These are phyloP conservation scores for Chiloscyllium punctatum DNA, from an alignment of 2,797 vertebrate genomes.

Conservation along the genomic window DNA sequence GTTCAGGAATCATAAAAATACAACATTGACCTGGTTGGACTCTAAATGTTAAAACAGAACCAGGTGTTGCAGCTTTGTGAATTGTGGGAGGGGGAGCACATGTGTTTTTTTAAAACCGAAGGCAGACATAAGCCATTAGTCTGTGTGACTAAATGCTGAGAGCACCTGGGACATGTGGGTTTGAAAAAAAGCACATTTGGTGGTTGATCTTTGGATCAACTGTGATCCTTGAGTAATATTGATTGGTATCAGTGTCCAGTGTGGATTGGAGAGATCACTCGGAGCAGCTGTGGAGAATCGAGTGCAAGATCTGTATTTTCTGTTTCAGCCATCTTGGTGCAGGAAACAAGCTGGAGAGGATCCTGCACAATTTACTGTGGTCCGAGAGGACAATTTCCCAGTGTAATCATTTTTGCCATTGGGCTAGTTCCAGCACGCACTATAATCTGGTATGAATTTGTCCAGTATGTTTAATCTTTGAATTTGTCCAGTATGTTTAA, in stretches of 20 bases:
- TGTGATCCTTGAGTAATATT: not conserved
- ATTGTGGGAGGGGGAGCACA: not conserved
- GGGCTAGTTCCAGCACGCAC: not conserved
- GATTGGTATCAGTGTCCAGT: not conserved
- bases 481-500: not conserved
- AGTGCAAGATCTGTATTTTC: not conserved
- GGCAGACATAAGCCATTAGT: not conserved
- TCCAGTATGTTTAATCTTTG: not conserved
- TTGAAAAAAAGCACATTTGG: not conserved
- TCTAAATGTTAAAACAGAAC: not conserved
- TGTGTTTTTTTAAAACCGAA: not conserved
- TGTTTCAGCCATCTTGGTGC: not conserved
- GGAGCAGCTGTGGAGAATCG: not conserved
- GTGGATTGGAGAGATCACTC: not conserved
- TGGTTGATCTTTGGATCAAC: not conserved
- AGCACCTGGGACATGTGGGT: not conserved
- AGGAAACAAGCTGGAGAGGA: not conserved
- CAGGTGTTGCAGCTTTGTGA: not conserved
- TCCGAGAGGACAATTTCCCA: not conserved
- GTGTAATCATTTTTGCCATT: not conserved
- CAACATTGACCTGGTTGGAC: not conserved
- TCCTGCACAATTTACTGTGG: not conserved
- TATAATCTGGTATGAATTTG: not conserved
- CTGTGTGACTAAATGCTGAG: not conserved
- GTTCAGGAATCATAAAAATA: not conserved